Evolutionary conservation across 2,888 invertebrate species (phyloP).

Genomic region (Myopa tessellatipennis): DNA sequence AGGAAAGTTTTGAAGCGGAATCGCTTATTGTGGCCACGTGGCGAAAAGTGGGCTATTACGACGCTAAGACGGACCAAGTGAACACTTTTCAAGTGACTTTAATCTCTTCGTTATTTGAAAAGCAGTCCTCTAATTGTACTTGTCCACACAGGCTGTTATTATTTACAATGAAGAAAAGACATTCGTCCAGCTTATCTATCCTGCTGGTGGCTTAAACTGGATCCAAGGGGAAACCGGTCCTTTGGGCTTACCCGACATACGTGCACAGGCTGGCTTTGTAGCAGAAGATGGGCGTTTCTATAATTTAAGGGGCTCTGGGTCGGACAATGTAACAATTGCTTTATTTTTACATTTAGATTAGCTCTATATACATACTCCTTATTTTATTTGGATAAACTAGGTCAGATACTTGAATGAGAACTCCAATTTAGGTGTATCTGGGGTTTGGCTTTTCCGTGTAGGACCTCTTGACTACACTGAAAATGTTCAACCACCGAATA

Average conservation of each 20-base stretch:
- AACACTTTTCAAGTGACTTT: slow-evolving; percentile 88
- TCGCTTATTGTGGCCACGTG: slow-evolving; percentile 91
- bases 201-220: slow-evolving; percentile 92
- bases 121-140: neutral
- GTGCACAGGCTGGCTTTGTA: slow-evolving; percentile 93
- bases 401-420: slow-evolving; percentile 73
- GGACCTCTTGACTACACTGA: slow-evolving; percentile 74
- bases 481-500: slow-evolving; percentile 78
- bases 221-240: slow-evolving; percentile 82
- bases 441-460: slow-evolving; percentile 88
- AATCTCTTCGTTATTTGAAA: neutral
- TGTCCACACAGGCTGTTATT: slow-evolving; percentile 55
- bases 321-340: slow-evolving; percentile 76
- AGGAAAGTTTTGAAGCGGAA: slow-evolving; percentile 78
- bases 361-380: neutral
- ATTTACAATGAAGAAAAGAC: slow-evolving; percentile 71
- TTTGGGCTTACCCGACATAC: slow-evolving; percentile 85
- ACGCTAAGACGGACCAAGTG: slow-evolving; percentile 74
- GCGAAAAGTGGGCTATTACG: slow-evolving; percentile 83
- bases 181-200: slow-evolving; percentile 89
- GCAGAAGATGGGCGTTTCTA: slow-evolving; percentile 83
- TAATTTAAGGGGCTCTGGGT: slow-evolving; percentile 87
- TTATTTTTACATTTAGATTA: neutral
- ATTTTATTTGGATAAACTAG: slow-evolving; percentile 49
- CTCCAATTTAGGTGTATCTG: slow-evolving; percentile 87